Evolutionary conservation across 1,140 invertebrate genomes (phyloP), one percentile per base, ranked within the genome.

Genomic region (Plutomurus gul): DNA sequence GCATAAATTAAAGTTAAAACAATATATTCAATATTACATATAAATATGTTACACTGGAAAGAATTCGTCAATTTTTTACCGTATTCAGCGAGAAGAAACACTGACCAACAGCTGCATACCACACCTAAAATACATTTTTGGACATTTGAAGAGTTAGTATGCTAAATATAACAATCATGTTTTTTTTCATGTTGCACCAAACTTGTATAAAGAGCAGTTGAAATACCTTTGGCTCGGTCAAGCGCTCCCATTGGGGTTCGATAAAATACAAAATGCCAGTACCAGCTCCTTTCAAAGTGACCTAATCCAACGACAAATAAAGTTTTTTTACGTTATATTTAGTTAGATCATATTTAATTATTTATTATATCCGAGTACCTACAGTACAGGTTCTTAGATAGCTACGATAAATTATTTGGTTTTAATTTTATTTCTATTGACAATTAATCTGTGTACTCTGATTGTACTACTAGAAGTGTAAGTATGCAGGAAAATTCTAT

Each of bases 181-280:
- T n/a, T n/a, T n/a, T n/a, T n/a, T n/a, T n/a, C n/a, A n/a, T n/a
- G n/a, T n/a, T n/a, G n/a, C n/a, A n/a, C n/a, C n/a, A n/a, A 47
- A 4, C 43, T 13, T 47, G 4, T 47, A 47, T 47, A 47, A 47
- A 8, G 18, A 47, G 4, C 6, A 47, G 43, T 47, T 13, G 43
- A 47, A 8, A 47, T 47, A 65, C 91, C 79, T 89, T 87, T 0
- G 92, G 88, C 76, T 92, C 89, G 18, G 92, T 86, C 1, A 94
- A 86, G 82, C 90, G 89, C 4, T 87, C 83, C 92, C 92, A 93
- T 71, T 92, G 85, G 0, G 93, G 93, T n/a, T 88, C 91, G 18
- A 94, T 85, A 84, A 94, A 94, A 84, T 92, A 95, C 0, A 91
- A 83, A 36, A 96, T 94, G 6, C 95, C 95, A 56, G 92, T 87